Conservation (phyloP, 2,113 vertebrate genomes). For the sheep (Ovis aries) region ARS-UI_Ramb_v3.0 NC_056056.1:59659501-59660000, state of each 20-base stretch:
- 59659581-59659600: background rate
- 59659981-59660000: constrained; percentile 1
- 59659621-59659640: background rate
- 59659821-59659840: background rate
- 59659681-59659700: background rate
- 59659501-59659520: background rate
- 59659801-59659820: background rate
- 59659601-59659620: background rate
- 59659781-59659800: background rate
- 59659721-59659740: background rate
- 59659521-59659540: background rate
- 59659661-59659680: background rate
- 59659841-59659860: background rate
- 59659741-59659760: background rate
- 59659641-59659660: background rate
- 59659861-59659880: accelerated
- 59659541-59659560: background rate
- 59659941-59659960: background rate
- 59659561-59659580: background rate
- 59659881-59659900: background rate
- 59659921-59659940: background rate
- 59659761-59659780: background rate
- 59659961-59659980: constrained; percentile 10
- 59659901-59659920: background rate
- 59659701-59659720: background rate